Conservation (phyloP, 2,113 vertebrate species). For the Diadophis punctatus region DNA sequence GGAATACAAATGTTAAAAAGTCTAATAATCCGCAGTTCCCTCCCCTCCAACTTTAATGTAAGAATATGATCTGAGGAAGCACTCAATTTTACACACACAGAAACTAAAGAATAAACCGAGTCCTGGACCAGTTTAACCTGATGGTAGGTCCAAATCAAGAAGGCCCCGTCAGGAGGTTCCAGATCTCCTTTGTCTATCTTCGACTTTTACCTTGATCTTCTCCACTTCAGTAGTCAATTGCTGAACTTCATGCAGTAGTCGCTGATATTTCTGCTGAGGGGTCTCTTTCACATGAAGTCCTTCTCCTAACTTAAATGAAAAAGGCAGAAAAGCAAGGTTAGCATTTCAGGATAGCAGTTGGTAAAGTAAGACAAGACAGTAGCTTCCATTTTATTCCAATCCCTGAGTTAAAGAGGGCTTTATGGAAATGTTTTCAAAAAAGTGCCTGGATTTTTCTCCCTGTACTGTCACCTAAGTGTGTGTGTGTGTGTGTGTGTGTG, state of each 20-base stretch:
- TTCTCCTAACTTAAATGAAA: slow-evolving; percentile 79
- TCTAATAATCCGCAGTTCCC: not conserved
- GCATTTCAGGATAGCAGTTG: not conserved
- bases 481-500: not conserved
- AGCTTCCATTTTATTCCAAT: not conserved
- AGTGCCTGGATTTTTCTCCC: fast-evolving
- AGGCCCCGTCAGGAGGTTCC: not conserved
- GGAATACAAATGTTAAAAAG: not conserved
- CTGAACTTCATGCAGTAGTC: slow-evolving; percentile 89
- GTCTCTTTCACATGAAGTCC: slow-evolving; percentile 88
- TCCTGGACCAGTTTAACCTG: not conserved
- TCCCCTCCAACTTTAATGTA: not conserved
- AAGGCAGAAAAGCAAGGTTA: not conserved
- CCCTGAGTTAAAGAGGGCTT: not conserved
- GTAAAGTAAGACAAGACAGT: not conserved
- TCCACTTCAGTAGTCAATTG: slow-evolving; percentile 90
- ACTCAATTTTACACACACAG: not conserved
- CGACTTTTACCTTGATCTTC: slow-evolving; percentile 78
- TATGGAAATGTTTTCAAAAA: not conserved
- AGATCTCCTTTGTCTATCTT: not conserved
- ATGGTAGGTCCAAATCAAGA: not conserved
- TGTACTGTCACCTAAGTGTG: not conserved
- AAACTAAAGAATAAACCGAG: not conserved
- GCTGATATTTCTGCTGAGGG: slow-evolving; percentile 92
- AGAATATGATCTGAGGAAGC: too few species aligned